Evolutionary conservation across 2,797 vertebrate genomes (phyloP), one percentile per base, ranked within the genome.

Genomic region (Coregonus sp.): DNA sequence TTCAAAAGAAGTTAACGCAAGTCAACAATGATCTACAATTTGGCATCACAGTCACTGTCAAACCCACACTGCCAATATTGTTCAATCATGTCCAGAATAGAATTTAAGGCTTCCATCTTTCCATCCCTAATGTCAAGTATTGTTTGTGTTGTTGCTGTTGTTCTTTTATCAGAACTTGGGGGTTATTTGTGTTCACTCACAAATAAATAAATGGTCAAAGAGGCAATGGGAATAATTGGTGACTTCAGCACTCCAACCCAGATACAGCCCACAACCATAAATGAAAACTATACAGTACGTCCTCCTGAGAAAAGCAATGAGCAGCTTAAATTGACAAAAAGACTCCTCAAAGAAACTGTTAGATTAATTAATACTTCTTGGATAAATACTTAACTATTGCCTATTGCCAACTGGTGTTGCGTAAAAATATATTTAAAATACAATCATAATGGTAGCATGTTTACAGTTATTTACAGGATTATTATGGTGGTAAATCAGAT

Each of bases 401-500:
- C 56, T 5, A 18, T 20, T 65, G 61, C 61, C 61, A 65, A 11
- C n/a, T 29, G 25, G 9, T 63, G 25, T 16, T 18, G 25, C 20
- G 69, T 37, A 35, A 59, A 20, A 59, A 40, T 50, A 1, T 52
- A 40, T 50, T 0, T 65, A 59, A 25, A 70, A 15, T 9, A 14
- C 9, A 31, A 37, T 56, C 29, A 47, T 71, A 78, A 67, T n/a
- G 71, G 63, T 68, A 74, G 31, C 70, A 61, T 73, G 40, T 68
- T 75, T 78, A 40, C 73, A 5, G 71, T 47, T 12, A 25, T 25
- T 25, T 25, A 25, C 25, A 25, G 59, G 66, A 51, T 29, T 35
- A 72, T 40, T 73, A 12, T 12, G 40, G 40, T 47, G 2, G 9
- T 47, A 12, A 47, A 47, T 47, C 9, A 47, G 9, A 47, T 47